A percentile compares a stretch with the other conserved stretches of the same genome.
phyloP scores from a whole-genome alignment of 2,113 vertebrate species.

The Nothocercus julius region DNA sequence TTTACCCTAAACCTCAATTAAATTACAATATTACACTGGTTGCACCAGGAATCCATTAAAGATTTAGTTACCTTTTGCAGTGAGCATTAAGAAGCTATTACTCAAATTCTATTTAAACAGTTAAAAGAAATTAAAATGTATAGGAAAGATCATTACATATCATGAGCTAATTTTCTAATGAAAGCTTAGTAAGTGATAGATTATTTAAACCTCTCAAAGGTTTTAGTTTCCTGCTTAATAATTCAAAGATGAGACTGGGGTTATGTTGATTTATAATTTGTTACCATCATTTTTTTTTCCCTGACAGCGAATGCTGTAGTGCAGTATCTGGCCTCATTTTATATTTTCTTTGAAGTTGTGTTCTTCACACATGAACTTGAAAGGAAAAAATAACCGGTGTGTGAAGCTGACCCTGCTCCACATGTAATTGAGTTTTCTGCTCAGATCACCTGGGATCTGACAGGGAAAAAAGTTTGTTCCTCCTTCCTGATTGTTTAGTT shows the following conservation, averaged over 20 bases:
- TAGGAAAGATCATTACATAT: conserved; percentile 67
- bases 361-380: background rate
- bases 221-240: conserved; percentile 67
- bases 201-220: conserved; percentile 62
- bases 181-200: conserved; percentile 63
- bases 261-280: conserved; percentile 69
- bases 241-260: conserved; percentile 47
- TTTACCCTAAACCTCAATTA: conserved; percentile 41
- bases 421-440: background rate
- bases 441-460: background rate
- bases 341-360: background rate
- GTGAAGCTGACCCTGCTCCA: background rate
- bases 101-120: conserved; percentile 75
- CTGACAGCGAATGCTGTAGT: background rate
- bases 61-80: conserved; percentile 72
- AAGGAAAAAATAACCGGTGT: background rate
- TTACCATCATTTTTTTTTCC: background rate
- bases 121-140: conserved; percentile 73
- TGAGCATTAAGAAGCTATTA: conserved; percentile 74
- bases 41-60: conserved; percentile 69
- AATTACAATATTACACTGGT: conserved; percentile 60
- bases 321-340: background rate
- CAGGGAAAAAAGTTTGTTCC: background rate
- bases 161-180: conserved; percentile 56
- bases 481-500: background rate